phyloP scores from a whole-genome alignment of 2,888 invertebrate genomes.

The Scaptomyza flava region DNA sequence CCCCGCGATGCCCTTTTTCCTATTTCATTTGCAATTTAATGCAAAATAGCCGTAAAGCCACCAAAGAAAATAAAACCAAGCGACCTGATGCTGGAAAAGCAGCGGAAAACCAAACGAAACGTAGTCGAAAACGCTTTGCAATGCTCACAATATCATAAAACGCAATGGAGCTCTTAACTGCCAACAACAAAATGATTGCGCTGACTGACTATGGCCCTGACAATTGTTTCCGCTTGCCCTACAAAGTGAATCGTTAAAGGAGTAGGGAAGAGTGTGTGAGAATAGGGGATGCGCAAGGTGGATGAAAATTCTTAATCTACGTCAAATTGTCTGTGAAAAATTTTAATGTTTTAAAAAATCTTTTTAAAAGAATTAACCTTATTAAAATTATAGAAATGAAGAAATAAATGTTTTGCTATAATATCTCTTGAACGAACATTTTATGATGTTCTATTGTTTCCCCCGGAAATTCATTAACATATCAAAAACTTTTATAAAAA shows the following conservation, averaged over 20 bases:
- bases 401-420: no score
- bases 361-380: no score
- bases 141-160: constrained; percentile 62
- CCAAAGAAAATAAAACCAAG: constrained; percentile 47
- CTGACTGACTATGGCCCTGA: constrained; percentile 64
- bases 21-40: constrained; percentile 66
- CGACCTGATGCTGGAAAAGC: constrained; percentile 14
- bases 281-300: not conserved
- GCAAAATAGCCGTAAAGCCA: constrained; percentile 68
- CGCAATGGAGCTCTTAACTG: constrained; percentile 68
- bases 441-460: no score
- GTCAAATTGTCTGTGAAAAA: no score
- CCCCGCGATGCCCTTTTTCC: not conserved
- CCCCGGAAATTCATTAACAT: no score
- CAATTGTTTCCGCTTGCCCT: constrained; percentile 69
- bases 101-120: constrained; percentile 22
- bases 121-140: constrained; percentile 38
- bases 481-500: no score
- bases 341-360: no score
- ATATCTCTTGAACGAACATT: no score
- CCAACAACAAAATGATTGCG: constrained; percentile 50
- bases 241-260: not conserved
- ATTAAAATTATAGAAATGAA: no score
- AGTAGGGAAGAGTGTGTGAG: not conserved
- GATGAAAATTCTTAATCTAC: no score